Evolutionary conservation across 2,797 vertebrate species (phyloP).

Genomic region (Hemitrygon akajei): DNA sequence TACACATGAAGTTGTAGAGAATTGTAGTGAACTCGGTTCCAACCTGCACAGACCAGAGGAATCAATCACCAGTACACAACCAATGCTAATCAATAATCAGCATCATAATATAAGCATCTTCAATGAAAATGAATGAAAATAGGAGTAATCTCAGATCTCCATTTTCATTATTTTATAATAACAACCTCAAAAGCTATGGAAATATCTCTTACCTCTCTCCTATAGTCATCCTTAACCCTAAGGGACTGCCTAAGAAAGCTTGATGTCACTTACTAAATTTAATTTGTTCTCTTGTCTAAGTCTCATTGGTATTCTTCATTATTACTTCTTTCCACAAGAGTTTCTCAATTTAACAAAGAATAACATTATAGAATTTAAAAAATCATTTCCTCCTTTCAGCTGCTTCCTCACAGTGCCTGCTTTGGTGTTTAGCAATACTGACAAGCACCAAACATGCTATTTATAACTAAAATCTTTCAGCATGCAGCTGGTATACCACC

Average conservation of each 20-base stretch:
- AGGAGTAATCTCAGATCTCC: not conserved
- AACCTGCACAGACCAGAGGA: slow-evolving; percentile 61
- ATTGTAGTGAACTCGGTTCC: slow-evolving; percentile 97
- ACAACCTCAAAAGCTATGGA: not conserved
- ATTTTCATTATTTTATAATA: not conserved
- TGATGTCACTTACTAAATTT: not conserved
- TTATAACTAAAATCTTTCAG: not conserved
- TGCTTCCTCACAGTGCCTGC: not conserved
- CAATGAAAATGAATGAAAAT: not conserved
- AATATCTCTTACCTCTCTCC: not conserved
- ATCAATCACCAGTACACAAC: not conserved
- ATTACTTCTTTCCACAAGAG: not conserved
- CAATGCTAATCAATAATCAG: not conserved
- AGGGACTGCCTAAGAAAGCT: not conserved
- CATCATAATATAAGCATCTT: not conserved
- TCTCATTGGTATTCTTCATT: not conserved
- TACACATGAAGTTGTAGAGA: slow-evolving; percentile 98
- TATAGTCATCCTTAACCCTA: not conserved
- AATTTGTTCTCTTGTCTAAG: not conserved
- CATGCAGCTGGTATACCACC: not conserved
- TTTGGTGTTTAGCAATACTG: not conserved
- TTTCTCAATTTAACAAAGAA: not conserved
- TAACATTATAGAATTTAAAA: not conserved
- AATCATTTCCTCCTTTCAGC: not conserved
- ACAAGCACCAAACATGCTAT: not conserved